Evolutionary conservation across 1,140 invertebrate species (phyloP).

Genomic region (Ostrea edulis): DNA sequence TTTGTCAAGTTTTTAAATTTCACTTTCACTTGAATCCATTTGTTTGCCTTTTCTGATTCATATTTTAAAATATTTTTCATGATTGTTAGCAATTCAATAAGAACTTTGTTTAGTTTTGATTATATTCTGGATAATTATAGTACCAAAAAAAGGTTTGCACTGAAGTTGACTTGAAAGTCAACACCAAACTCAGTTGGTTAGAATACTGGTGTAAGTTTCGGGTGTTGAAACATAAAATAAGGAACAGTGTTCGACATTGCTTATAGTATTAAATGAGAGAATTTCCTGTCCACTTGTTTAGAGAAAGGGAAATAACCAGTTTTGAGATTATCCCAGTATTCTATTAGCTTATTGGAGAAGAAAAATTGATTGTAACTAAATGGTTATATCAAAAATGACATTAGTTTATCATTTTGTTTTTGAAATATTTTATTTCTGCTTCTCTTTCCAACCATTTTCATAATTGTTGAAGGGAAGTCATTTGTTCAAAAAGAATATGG

Average conservation of each 20-base stretch:
- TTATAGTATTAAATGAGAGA: background rate
- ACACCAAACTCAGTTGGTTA: background rate
- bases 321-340: constrained; percentile 13
- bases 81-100: background rate
- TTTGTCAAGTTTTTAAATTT: background rate
- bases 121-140: background rate
- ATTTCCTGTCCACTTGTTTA: background rate
- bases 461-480: background rate
- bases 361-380: background rate
- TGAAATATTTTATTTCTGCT: background rate
- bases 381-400: background rate
- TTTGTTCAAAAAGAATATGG: background rate
- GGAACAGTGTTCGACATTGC: background rate
- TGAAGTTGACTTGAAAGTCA: background rate
- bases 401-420: background rate
- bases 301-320: background rate
- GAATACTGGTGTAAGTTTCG: background rate
- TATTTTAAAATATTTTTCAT: background rate
- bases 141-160: background rate
- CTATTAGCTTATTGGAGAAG: background rate
- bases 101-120: background rate
- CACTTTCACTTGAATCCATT: background rate
- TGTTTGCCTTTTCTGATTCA: background rate
- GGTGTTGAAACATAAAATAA: background rate
- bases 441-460: background rate